Percentiles rank a stretch among this genome's conserved stretches.
Conservation (phyloP, 2,888 invertebrate species). For the Pomacea canaliculata region DNA sequence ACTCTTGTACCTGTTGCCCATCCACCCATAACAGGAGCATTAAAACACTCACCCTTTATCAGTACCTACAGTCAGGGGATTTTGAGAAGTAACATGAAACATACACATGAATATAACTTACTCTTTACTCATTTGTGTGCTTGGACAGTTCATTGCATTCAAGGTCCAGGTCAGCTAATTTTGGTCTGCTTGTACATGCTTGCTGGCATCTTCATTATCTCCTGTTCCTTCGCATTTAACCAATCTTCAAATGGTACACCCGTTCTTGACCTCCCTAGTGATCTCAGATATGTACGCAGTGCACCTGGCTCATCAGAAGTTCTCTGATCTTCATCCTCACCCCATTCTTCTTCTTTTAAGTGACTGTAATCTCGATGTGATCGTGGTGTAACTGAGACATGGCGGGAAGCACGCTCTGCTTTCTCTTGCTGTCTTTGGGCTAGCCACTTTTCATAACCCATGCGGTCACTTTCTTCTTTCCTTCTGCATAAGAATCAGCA, state of each 20-base stretch:
- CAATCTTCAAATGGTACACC: constrained; percentile 57
- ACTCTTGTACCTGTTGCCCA: too few species aligned
- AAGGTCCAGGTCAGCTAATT: too few species aligned
- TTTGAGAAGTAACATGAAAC: too few species aligned
- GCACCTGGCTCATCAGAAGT: constrained; percentile 41
- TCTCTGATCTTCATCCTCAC: constrained; percentile 8
- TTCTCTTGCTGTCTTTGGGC: constrained; percentile 56
- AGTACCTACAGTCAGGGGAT: too few species aligned
- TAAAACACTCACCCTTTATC: too few species aligned
- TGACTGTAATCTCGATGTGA: constrained; percentile 16
- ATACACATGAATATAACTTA: too few species aligned
- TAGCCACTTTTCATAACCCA: constrained; percentile 64
- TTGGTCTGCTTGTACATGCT: neutral
- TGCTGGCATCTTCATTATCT: constrained; percentile 22
- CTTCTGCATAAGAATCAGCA: constrained; percentile 41
- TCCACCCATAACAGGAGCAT: too few species aligned
- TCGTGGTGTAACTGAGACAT: constrained; percentile 11
- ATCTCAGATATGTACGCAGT: constrained; percentile 49
- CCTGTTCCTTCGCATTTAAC: constrained; percentile 57
- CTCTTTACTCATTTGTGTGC: too few species aligned
- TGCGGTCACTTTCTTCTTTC: constrained; percentile 54
- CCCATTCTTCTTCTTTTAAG: neutral
- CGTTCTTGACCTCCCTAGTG: constrained; percentile 48
- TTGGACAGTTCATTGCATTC: too few species aligned
- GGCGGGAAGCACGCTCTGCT: constrained; percentile 28